Conservation (phyloP, 1,140 invertebrate species). For the Pseudomyrmex dendroicus region DNA sequence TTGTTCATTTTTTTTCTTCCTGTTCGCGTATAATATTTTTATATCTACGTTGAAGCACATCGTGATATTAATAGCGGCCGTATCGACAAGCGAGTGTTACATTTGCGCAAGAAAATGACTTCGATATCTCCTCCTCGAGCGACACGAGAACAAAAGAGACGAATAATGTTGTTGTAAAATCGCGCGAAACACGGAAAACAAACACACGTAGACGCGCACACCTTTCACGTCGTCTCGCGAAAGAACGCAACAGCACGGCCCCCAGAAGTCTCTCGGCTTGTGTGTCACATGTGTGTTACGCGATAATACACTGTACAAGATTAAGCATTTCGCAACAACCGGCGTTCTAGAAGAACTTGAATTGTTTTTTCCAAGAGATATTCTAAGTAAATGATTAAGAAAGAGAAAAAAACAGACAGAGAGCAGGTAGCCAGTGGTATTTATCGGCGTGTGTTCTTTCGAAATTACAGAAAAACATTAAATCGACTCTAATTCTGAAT, state of each 20-base stretch:
- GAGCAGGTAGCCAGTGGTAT: too few relatives aligned
- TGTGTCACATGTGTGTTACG: conserved; percentile 54
- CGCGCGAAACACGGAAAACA: neutral
- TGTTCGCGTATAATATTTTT: conserved; percentile 36
- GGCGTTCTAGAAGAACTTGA: conserved; percentile 1
- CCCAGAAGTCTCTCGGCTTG: neutral
- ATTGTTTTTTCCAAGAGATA: neutral
- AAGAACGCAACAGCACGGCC: conserved; percentile 4
- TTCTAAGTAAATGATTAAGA: too few relatives aligned
- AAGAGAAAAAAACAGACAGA: too few relatives aligned
- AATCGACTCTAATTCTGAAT: too few relatives aligned
- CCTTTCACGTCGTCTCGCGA: too few relatives aligned
- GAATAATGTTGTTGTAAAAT: conserved; percentile 8
- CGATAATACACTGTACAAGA: conserved; percentile 71
- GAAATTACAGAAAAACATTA: too few relatives aligned
- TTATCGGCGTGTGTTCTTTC: too few relatives aligned
- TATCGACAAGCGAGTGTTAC: conserved; percentile 21
- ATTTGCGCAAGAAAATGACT: conserved; percentile 45
- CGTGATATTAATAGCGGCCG: conserved; percentile 25
- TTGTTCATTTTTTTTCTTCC: conserved; percentile 34
- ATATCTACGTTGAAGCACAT: conserved; percentile 6
- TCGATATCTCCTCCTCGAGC: conserved; percentile 35
- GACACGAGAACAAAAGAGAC: conserved; percentile 33
- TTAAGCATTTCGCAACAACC: conserved; percentile 64
- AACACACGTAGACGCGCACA: neutral